Evolutionary conservation across 1,140 invertebrate species (phyloP).

Genomic region (Limonius californicus): DNA sequence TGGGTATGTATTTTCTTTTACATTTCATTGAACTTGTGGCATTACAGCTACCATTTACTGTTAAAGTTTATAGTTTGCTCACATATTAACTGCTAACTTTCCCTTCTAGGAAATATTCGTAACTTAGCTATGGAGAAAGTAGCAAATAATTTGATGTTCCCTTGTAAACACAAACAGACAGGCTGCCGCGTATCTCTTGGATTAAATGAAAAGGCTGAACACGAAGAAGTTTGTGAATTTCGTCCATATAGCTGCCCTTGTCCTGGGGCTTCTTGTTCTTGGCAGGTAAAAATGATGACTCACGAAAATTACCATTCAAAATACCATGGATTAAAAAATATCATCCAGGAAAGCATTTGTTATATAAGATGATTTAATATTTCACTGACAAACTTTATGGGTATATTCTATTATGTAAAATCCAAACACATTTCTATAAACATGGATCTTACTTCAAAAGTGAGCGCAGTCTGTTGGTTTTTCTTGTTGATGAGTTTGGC

Average conservation of each 20-base stretch:
- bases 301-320: neutral
- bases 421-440: no score
- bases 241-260: conserved; percentile 97
- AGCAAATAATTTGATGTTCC: conserved; percentile 95
- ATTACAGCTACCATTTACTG: no score
- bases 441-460: no score
- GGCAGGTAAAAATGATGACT: conserved; percentile 74
- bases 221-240: conserved; percentile 98
- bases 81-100: neutral
- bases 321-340: no score
- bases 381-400: no score
- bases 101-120: conserved; percentile 82
- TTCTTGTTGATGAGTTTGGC: no score
- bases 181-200: conserved; percentile 91
- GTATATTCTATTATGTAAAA: no score
- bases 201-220: conserved; percentile 95
- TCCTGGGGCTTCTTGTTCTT: conserved; percentile 97
- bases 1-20: conserved; percentile 70
- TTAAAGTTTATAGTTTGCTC: no score
- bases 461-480: no score
- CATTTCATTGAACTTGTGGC: neutral
- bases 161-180: conserved; percentile 97
- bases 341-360: no score
- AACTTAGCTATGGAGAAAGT: conserved; percentile 99
- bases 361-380: no score